A percentile compares a stretch with the other conserved stretches of the same genome.
Conservation (phyloP, 2,888 invertebrate genomes). For the Monoplex corrugatus region DNA sequence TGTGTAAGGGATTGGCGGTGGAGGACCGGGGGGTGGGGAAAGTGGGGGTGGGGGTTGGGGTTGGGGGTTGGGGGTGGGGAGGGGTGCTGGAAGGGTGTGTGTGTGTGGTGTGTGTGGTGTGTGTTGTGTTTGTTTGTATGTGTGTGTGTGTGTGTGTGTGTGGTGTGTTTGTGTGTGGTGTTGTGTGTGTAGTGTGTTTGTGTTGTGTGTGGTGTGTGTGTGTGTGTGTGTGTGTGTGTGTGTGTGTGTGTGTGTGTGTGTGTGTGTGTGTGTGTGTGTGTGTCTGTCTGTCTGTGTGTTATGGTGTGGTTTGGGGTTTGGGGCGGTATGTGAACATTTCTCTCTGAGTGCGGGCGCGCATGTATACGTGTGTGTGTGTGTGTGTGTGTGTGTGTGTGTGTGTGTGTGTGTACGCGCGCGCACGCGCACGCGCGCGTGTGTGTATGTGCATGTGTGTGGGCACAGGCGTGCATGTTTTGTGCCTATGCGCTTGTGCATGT, state of each 20-base stretch:
- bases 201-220: too few species aligned
- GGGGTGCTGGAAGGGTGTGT: neutral
- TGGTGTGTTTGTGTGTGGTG: neutral
- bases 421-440: neutral
- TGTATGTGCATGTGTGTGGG: neutral
- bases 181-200: neutral
- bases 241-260: conserved; percentile 13
- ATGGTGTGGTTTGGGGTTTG: neutral
- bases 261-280: neutral
- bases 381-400: neutral
- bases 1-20: neutral
- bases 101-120: too few species aligned
- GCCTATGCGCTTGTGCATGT: neutral
- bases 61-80: too few species aligned
- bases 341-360: neutral
- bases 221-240: neutral
- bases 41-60: too few species aligned
- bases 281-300: neutral
- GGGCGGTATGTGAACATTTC: neutral
- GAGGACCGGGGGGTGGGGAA: neutral
- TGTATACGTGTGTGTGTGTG: neutral
- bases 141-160: too few species aligned
- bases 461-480: neutral
- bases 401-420: neutral
- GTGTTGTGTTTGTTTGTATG: too few species aligned